Evolutionary conservation across 2,113 vertebrate genomes (phyloP), one percentile per base, ranked within the genome.

Genomic region (Aix galericulata): DNA sequence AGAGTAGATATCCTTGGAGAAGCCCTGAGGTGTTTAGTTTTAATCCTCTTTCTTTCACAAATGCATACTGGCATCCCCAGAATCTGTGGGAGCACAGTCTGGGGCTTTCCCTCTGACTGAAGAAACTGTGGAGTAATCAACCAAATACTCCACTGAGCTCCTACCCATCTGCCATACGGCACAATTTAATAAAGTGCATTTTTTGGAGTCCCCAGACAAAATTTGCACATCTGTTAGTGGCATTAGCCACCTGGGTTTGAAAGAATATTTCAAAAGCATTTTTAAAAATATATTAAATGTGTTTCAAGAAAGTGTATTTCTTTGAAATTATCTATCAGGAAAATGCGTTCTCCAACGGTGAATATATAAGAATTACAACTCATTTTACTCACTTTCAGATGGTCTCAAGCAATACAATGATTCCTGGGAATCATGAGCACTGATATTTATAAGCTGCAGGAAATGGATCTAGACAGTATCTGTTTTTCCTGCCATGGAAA

Each of bases 111-210:
- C 22, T 86, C 72, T 53, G 40, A 63, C 63, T 89, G 46, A 38
- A 59, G 85, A 77, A 91, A 67, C 82, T 59, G 20, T 59, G 59
- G 75, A 88, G 75, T 92, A 95, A 93, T 93, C 95, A 88, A 40
- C 59, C 4, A 0, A 93, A 88, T 60, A 74, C 23, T 92, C 91
- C 68, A 72, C 64, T 90, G 83, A 88, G 82, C 50, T 93, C 50
- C 87, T 82, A 80, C 68, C 91, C 95, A 93, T 97, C 89, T 97
- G 93, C 82, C 76, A 91, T 83, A 93, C 48, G 85, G 90, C 79
- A 86, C 69, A 59, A 86, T 93, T 86, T 88, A 94, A 88, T 95
- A 97, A 91, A 80, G 46, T 82, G 58, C 31, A n/a, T 73, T 91
- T 92, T 76, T 94, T 85, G 25, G 62, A 74, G 74, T 95, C 88